These are phyloP conservation scores for Odontamblyopus rebecca DNA, from an alignment of 2,797 vertebrate genomes.

Conservation along the genomic window DNA sequence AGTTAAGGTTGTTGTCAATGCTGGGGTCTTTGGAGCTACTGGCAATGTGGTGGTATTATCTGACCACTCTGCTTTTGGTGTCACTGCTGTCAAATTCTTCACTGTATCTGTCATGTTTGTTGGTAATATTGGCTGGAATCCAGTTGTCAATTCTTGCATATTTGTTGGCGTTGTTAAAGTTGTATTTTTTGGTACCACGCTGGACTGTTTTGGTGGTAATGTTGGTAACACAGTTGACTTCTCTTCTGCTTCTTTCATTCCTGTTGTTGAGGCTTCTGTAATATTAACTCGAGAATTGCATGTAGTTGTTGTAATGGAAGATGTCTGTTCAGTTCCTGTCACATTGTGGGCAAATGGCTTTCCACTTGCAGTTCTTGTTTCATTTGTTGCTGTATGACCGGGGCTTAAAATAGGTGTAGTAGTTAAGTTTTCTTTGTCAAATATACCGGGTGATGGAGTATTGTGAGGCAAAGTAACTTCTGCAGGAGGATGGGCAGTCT, in stretches of 20 bases:
- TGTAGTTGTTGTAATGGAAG: background rate
- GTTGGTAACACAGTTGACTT: background rate
- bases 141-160: background rate
- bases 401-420: constrained; percentile 10
- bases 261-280: background rate
- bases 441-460: background rate
- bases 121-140: background rate
- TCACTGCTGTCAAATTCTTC: background rate
- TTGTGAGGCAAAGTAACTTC: background rate
- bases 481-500: background rate
- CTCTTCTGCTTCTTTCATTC: background rate
- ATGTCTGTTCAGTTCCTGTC: background rate
- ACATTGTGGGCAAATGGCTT: background rate
- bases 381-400: background rate
- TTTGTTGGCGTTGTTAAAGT: background rate
- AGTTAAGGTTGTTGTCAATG: background rate
- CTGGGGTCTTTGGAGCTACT: background rate
- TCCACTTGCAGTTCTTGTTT: constrained; percentile 1
- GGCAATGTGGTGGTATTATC: background rate
- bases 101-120: background rate
- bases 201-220: background rate
- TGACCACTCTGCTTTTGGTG: background rate
- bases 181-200: background rate
- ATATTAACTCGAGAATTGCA: background rate
- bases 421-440: background rate